Base-by-base conservation (phyloP, 2,797 vertebrate genomes). In the Xyrichtys novacula region DNA sequence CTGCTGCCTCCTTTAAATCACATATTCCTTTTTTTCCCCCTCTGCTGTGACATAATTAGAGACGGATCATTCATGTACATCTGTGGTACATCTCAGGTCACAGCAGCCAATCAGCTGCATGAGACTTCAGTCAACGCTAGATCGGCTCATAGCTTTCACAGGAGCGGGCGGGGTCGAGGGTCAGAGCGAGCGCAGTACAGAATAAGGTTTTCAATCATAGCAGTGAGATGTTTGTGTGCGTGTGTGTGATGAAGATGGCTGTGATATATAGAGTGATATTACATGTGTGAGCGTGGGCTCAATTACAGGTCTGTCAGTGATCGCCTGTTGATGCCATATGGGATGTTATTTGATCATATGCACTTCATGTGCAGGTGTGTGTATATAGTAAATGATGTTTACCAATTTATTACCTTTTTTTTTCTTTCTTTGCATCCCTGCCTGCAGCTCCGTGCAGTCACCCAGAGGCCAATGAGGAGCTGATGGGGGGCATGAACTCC, bases 401-500 rank as follows among this genome's bases (percentile, higher is more conserved):
- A n/a, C n/a, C n/a, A n/a, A n/a, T n/a, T n/a, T n/a, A n/a, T n/a
- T n/a, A n/a, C n/a, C n/a, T n/a, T 50, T 28, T 47, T 19, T 34
- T 31, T 29, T 47, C 47, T 32, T 38, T 69, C 55, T 49, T 46
- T 5, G 8, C 1, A 4, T 20, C 23, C 17, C 28, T 10, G 43
- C 26, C 60, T 60, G 67, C 53, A 43, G 66, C 36, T 47, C 28
- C 3, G 52, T 47, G 72, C 39, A 22, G 74, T 72, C 74, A 60
- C 42, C 23, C 6, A 3, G 46, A 57, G 78, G 52, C 59, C 43
- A 14, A 28, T 0, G n/a, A 50, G 56, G 46, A 44, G 36, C 65
- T 74, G 71, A 85, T 76, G 43, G 65, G 56, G 73, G 47, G 58
- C 48, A 0, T 74, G 76, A 74, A 68, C 78, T 71, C 54, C 32